Evolutionary conservation across 2,888 invertebrate species (phyloP), one percentile per base, ranked within the genome.

Genomic region (Microplitis deprimator): DNA sequence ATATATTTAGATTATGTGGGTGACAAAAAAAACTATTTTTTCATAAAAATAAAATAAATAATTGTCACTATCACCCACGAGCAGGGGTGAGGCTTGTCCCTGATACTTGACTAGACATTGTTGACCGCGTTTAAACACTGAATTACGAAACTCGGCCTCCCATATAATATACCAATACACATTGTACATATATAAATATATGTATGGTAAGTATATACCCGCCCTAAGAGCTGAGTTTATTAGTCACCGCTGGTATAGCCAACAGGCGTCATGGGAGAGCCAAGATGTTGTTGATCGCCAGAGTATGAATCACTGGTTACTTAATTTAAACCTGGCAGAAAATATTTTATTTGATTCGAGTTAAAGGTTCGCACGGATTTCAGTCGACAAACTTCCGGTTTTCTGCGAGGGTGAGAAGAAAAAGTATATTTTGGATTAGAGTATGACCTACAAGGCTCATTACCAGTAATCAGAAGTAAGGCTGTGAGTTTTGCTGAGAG

Each of bases 251-350:
- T 50, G 8, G 50, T 50, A 50, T 50, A 50, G 13, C 50, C 50
- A 50, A 62, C 76, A 68, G 76, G 76, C 76, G 77, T 77, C 50
- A 77, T 77, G 77, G 77, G 77, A 77, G 77, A 77, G 73, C 77
- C 77, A 60, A 73, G 77, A 77, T 73, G 73, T 64, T 74, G 73
- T 70, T 73, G 77, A 77, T 77, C 73, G 73, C 59, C 77, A 59
- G 50, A 50, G 77, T 16, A 74, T 77, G 77, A 77, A 77, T 77
- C 77, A 77, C 69, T 64, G 50, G 50, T 68, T 10, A 20, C 62
- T 40, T 50, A 50, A 50, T 50, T 50, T 50, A 50, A 29, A 50
- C 50, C 50, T 50, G 68, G 20, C 73, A 50, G 59, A 50, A 40
- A 64, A 64, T 62, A 72, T 72, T 72, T 65, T 29, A 39, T 41